These are phyloP conservation scores for Platyscapa corneri DNA, from an alignment of 1,140 invertebrate genomes.

Conservation along the genomic window DNA sequence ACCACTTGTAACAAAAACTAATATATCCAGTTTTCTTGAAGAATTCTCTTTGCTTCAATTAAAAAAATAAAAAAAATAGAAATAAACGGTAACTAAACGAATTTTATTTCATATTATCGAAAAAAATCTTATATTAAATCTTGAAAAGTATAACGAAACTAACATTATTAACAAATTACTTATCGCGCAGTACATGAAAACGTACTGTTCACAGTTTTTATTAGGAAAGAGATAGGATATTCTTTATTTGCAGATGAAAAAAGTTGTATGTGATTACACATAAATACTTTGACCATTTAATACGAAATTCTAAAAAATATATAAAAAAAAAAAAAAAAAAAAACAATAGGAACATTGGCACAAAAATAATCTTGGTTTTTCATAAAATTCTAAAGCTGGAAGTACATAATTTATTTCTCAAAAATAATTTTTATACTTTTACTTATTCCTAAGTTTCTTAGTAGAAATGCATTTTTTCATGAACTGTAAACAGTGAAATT, in stretches of 20 bases:
- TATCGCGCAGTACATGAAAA: not conserved
- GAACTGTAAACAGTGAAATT: not conserved
- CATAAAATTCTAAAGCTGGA: not conserved
- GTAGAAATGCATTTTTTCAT: not conserved
- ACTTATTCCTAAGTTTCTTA: not conserved
- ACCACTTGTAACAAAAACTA: not conserved
- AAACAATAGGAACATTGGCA: constrained; percentile 26
- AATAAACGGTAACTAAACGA: constrained; percentile 25
- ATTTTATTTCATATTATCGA: not conserved
- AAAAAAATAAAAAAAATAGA: constrained; percentile 1
- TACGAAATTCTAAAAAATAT: not conserved
- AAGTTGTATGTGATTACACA: constrained; percentile 21
- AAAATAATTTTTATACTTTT: not conserved
- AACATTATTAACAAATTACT: constrained; percentile 37
- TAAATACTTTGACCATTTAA: constrained; percentile 6
- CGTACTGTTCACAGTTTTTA: constrained; percentile 16
- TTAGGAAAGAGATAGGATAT: not conserved
- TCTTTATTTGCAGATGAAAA: constrained; percentile 11
- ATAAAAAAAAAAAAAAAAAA: not conserved
- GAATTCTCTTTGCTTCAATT: not conserved
- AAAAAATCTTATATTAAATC: constrained; percentile 29
- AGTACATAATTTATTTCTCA: not conserved
- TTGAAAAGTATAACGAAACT: constrained; percentile 29
- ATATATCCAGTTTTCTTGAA: not conserved
- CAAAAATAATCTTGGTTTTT: constrained; percentile 9